These are phyloP conservation scores for Clarias laeviceps DNA, from an alignment of 2,797 vertebrate genomes.

Conservation along the genomic window DNA sequence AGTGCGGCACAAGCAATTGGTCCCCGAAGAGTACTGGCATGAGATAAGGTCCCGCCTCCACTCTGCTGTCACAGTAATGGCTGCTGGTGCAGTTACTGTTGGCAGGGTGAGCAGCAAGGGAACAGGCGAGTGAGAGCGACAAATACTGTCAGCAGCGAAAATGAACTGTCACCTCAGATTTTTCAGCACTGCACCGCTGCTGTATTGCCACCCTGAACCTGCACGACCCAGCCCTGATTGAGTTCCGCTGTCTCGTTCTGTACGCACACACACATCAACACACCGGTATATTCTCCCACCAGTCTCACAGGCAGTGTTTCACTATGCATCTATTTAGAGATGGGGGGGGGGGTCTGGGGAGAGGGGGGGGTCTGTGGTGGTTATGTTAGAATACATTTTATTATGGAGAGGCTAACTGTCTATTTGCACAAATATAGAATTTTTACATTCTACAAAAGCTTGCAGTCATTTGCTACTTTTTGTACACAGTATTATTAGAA, in stretches of 20 bases:
- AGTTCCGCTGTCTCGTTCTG: conserved; percentile 83
- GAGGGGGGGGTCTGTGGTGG: neutral
- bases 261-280: conserved; percentile 30
- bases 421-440: neutral
- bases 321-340: conserved; percentile 31
- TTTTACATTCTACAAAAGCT: neutral
- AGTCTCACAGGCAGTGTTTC: conserved; percentile 13
- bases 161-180: conserved; percentile 84
- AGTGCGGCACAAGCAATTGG: conserved; percentile 54
- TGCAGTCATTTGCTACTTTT: neutral
- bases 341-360: conserved; percentile 4
- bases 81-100: conserved; percentile 57
- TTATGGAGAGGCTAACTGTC: neutral
- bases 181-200: conserved; percentile 58
- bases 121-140: conserved; percentile 85
- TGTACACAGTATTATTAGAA: neutral
- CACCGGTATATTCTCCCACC: conserved; percentile 31
- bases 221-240: conserved; percentile 83
- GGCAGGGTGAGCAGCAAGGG: conserved; percentile 65
- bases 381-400: conserved; percentile 3
- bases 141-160: conserved; percentile 84
- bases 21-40: conserved; percentile 53
- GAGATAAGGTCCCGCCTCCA: conserved; percentile 58
- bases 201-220: conserved; percentile 85
- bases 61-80: conserved; percentile 60